Evolutionary conservation across 2,888 invertebrate genomes (phyloP).

Genomic region (Yponomeuta cagnagella): DNA sequence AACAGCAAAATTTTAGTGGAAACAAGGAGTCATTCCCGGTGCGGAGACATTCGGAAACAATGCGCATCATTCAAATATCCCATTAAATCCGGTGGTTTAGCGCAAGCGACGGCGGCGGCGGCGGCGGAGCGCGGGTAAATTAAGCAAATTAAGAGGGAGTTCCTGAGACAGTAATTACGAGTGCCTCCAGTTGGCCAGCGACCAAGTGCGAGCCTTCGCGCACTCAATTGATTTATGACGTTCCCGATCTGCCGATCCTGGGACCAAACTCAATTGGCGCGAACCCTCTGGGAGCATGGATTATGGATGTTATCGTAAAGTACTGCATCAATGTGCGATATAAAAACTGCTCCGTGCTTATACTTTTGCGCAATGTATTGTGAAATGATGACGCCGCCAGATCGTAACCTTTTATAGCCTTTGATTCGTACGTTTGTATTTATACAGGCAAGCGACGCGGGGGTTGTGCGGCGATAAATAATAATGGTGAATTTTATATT

Average conservation of each 20-base stretch:
- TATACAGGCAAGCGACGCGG: neutral
- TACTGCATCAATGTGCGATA: constrained; percentile 29
- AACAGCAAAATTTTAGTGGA: constrained; percentile 14
- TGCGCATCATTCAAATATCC: constrained; percentile 66
- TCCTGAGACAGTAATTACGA: constrained; percentile 68
- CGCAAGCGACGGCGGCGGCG: neutral
- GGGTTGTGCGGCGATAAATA: neutral
- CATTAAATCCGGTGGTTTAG: constrained; percentile 67
- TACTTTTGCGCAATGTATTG: constrained; percentile 11
- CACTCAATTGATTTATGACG: constrained; percentile 18
- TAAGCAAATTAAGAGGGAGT: constrained; percentile 70
- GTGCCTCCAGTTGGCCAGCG: constrained; percentile 60
- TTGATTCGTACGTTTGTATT: constrained; percentile 13
- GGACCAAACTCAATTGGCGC: constrained; percentile 46
- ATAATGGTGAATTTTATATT: constrained; percentile 1
- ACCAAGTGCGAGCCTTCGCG: constrained; percentile 41
- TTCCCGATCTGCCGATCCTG: constrained; percentile 26
- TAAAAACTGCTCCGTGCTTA: constrained; percentile 10
- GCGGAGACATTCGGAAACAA: constrained; percentile 60
- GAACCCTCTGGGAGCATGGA: constrained; percentile 24
- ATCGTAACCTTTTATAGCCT: constrained; percentile 16
- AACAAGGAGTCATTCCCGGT: constrained; percentile 32
- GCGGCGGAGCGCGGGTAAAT: constrained; percentile 47
- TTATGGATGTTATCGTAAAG: constrained; percentile 52
- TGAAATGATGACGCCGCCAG: constrained; percentile 14